Evolutionary conservation across 2,797 vertebrate species (phyloP).

Genomic region (Phataginus tricuspis): DNA sequence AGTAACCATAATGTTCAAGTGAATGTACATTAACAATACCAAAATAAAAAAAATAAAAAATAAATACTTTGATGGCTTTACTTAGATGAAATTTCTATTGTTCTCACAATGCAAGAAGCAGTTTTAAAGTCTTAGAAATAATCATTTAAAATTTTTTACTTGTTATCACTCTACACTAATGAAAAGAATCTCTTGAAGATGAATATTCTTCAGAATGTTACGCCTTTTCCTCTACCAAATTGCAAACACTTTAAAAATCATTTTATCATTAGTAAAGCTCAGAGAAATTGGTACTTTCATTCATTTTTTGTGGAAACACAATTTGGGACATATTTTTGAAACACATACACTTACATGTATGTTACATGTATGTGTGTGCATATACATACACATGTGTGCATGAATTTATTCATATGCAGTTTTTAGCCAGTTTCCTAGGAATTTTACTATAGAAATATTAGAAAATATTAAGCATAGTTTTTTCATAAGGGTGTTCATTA

Average conservation of each 20-base stretch:
- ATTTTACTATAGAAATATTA: slow-evolving; percentile 23
- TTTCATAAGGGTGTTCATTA: background rate
- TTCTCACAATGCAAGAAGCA: background rate
- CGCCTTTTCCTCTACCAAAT: background rate
- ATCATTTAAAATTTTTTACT: background rate
- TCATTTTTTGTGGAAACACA: background rate
- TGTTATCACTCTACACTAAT: background rate
- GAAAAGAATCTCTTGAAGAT: background rate
- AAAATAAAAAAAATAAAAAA: too few relatives aligned
- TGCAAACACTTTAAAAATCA: background rate
- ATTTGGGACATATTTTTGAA: background rate
- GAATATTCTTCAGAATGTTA: background rate
- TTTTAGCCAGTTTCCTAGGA: background rate
- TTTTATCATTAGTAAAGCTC: background rate
- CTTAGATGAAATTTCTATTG: background rate
- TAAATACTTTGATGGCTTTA: slow-evolving; percentile 10
- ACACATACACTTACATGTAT: background rate
- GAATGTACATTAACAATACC: too few relatives aligned
- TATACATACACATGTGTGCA: too few relatives aligned
- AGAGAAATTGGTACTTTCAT: background rate
- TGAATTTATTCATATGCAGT: background rate
- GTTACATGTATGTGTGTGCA: too few relatives aligned
- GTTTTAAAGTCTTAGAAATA: slow-evolving; percentile 20
- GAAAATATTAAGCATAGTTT: background rate
- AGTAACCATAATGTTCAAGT: too few relatives aligned